phyloP scores from a whole-genome alignment of 2,113 vertebrate species.

The Clarias gariepinus region DNA sequence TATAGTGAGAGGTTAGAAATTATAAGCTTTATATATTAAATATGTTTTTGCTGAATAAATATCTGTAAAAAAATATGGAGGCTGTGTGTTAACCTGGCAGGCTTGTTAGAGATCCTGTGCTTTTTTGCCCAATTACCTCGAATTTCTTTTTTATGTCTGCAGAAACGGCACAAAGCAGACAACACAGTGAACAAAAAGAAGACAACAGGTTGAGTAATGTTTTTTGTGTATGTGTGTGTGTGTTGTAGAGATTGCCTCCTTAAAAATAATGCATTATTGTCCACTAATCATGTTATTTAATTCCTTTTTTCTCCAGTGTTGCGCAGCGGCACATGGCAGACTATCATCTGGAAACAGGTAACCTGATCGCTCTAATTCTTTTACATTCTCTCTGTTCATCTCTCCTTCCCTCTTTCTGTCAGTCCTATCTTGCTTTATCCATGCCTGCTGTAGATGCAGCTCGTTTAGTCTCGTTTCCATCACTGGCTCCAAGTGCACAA shows the following conservation, averaged over 20 bases:
- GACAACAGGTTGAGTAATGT: slow-evolving; percentile 83
- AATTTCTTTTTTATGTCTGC: slow-evolving; percentile 51
- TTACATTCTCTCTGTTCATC: slow-evolving; percentile 22
- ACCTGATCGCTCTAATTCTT: slow-evolving; percentile 21
- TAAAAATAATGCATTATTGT: neutral
- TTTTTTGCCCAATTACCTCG: neutral
- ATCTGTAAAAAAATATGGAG: neutral
- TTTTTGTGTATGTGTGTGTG: slow-evolving; percentile 21
- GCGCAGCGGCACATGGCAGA: slow-evolving; percentile 91
- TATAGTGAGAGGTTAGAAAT: neutral
- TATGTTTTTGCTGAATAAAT: neutral
- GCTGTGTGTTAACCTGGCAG: neutral
- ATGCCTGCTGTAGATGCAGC: neutral
- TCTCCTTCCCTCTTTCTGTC: neutral
- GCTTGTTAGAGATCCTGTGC: neutral
- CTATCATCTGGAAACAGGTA: slow-evolving; percentile 98
- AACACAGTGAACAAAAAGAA: slow-evolving; percentile 97
- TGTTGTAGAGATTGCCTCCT: slow-evolving; percentile 18
- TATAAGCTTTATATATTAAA: no score
- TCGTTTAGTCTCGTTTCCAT: slow-evolving; percentile 21
- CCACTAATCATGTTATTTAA: slow-evolving; percentile 54
- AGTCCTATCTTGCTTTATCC: neutral
- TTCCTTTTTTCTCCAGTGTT: slow-evolving; percentile 84
- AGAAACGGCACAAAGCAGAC: slow-evolving; percentile 98
- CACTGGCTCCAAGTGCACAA: slow-evolving; percentile 20